Conservation (phyloP, 2,113 vertebrate genomes). For the Scartelaos histophorus region DNA sequence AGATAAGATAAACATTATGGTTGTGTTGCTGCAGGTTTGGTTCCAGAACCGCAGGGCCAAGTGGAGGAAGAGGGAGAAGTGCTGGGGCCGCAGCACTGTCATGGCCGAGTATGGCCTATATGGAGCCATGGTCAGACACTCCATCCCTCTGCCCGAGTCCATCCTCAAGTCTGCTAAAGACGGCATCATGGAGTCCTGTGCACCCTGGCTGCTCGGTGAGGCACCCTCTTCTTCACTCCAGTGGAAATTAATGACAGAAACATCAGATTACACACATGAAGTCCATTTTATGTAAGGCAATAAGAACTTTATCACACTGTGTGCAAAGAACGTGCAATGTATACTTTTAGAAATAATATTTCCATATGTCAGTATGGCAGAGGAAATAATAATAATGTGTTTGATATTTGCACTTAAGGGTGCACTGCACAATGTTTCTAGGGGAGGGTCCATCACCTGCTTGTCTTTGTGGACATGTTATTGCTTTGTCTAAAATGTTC, state of each 20-base stretch:
- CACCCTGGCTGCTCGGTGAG: slow-evolving; percentile 98
- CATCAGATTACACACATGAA: not conserved
- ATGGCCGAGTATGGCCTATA: slow-evolving; percentile 98
- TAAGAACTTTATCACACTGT: not conserved
- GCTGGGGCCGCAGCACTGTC: slow-evolving; percentile 98
- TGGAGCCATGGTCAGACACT: slow-evolving; percentile 97
- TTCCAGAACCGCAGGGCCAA: slow-evolving; percentile 99
- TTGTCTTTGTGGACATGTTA: too few species aligned
- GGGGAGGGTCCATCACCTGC: too few species aligned
- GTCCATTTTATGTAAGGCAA: not conserved
- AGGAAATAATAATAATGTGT: too few species aligned
- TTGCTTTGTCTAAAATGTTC: too few species aligned
- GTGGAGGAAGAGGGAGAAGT: slow-evolving; percentile 98
- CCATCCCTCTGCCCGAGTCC: slow-evolving; percentile 96
- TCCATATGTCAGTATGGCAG: not conserved
- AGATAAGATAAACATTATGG: not conserved
- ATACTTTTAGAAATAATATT: too few species aligned
- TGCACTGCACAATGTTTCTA: too few species aligned
- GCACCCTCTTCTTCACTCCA: not conserved
- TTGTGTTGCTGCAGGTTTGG: slow-evolving; percentile 84
- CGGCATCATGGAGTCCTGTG: slow-evolving; percentile 99
- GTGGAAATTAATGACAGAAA: not conserved
- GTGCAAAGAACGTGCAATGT: not conserved
- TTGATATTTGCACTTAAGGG: too few species aligned
- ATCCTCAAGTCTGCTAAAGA: slow-evolving; percentile 99